A percentile compares a stretch with the other conserved stretches of the same genome.
Conservation (phyloP, 2,888 invertebrate genomes). For the Polydrusus cervinus region DNA sequence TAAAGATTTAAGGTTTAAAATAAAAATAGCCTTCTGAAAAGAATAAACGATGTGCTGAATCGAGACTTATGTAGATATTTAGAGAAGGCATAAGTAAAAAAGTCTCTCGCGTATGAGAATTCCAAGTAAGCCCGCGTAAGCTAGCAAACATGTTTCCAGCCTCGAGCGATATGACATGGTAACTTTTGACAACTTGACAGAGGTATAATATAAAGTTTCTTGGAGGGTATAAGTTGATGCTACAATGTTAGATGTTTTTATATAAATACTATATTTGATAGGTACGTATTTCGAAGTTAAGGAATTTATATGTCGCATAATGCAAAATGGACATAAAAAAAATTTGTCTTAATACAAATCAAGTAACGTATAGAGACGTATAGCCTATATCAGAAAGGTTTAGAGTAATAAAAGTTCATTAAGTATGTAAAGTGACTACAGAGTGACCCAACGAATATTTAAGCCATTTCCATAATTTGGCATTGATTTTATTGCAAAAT, state of each 20-base stretch:
- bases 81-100: conserved; percentile 2
- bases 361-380: too few species aligned
- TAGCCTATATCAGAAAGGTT: too few species aligned
- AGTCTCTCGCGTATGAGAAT: not conserved
- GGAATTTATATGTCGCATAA: not conserved
- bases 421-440: too few species aligned
- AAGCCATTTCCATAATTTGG: too few species aligned
- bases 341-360: not conserved
- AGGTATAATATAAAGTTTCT: conserved; percentile 18
- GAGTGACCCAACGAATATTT: too few species aligned
- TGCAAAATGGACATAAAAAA: not conserved
- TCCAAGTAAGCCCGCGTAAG: conserved; percentile 9
- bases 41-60: too few species aligned
- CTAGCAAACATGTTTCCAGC: conserved; percentile 16
- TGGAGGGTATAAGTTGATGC: not conserved
- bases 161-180: conserved; percentile 4
- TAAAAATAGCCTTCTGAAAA: too few species aligned
- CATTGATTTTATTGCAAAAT: too few species aligned
- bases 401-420: too few species aligned
- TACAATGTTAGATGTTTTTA: not conserved
- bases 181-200: conserved; percentile 25
- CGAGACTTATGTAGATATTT: too few species aligned
- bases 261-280: conserved; percentile 14
- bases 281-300: not conserved
- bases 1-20: not conserved